Evolutionary conservation across 2,113 vertebrate species (phyloP).

Genomic region (Benitochromis conjunctus): DNA sequence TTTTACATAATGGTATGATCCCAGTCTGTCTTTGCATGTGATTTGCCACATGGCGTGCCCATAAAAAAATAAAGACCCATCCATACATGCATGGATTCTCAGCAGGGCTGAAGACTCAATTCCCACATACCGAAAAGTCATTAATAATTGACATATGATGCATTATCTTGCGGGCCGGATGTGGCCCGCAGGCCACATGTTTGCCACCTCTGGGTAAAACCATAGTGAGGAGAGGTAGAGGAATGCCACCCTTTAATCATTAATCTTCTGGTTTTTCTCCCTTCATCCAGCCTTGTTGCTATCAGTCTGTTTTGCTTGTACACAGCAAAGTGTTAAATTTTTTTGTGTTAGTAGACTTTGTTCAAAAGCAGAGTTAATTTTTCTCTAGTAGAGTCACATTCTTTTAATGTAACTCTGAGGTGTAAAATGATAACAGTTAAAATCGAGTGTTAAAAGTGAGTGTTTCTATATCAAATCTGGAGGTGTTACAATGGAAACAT

Average conservation of each 20-base stretch:
- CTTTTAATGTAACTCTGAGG: no score
- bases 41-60: background rate
- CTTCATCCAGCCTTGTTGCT: background rate
- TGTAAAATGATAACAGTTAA: no score
- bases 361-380: no score
- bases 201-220: background rate
- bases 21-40: background rate
- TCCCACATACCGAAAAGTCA: rapidly evolving
- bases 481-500: no score
- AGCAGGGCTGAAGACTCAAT: background rate
- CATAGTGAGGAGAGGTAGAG: background rate
- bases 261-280: no score
- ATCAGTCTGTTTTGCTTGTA: background rate
- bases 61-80: background rate
- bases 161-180: background rate
- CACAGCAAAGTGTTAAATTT: no score
- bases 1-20: background rate
- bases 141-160: background rate
- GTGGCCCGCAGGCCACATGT: background rate
- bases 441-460: no score
- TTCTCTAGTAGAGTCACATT: no score
- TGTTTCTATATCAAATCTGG: no score
- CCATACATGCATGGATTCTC: background rate
- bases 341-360: no score
- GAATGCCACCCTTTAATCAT: no score